Conservation (phyloP, 2,113 vertebrate genomes). For the Benitochromis conjunctus region DNA sequence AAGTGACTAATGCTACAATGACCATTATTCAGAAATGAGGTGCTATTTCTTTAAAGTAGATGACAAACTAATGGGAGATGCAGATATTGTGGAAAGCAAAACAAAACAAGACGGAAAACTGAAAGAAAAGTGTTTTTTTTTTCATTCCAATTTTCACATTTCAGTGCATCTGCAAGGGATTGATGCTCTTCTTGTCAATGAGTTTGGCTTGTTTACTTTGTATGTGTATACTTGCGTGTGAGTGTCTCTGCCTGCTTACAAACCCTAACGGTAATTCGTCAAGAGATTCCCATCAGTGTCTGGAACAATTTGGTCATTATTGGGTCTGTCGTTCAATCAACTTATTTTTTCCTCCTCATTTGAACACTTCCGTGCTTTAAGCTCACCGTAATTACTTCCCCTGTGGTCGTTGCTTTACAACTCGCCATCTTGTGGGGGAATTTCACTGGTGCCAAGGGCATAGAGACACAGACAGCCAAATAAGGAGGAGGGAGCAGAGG, state of each 20-base stretch:
- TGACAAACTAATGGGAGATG: not conserved
- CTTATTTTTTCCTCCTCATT: slow-evolving; percentile 10
- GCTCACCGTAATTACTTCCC: slow-evolving; percentile 56
- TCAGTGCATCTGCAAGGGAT: not conserved
- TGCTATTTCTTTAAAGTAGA: not conserved
- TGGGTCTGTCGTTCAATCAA: slow-evolving; percentile 45
- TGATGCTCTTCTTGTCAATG: not conserved
- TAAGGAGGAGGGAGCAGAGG: not conserved
- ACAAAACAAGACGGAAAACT: not conserved
- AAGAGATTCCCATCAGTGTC: slow-evolving; percentile 38
- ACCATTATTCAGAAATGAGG: not conserved
- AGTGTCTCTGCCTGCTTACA: not conserved
- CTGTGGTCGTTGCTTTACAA: slow-evolving; percentile 27
- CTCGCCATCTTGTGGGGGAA: slow-evolving; percentile 35
- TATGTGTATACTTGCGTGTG: not conserved
- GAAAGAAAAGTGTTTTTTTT: not conserved
- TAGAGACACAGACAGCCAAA: slow-evolving; percentile 17
- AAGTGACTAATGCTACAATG: not conserved
- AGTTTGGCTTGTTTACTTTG: not conserved
- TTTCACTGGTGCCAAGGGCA: slow-evolving; percentile 44
- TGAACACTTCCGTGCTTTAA: slow-evolving; percentile 30
- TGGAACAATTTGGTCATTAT: slow-evolving; percentile 34
- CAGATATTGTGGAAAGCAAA: not conserved
- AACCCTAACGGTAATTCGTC: slow-evolving; percentile 20
- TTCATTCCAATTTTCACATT: not conserved